Evolutionary conservation across 2,797 vertebrate species (phyloP).

Genomic region (Telmatherina bonti): DNA sequence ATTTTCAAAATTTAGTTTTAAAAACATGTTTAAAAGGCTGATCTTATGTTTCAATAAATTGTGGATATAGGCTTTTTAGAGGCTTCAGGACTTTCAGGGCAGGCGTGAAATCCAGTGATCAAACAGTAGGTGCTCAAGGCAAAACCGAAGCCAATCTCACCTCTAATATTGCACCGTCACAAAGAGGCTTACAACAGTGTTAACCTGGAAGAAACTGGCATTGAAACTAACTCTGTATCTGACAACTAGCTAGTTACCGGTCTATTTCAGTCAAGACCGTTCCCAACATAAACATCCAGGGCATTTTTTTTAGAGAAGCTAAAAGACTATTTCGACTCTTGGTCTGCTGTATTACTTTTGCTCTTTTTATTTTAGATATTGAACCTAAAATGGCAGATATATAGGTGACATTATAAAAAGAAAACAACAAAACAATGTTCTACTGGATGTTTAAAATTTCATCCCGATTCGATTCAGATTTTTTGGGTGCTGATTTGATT

Average conservation of each 20-base stretch:
- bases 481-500: too few relatives aligned
- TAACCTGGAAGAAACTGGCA: background rate
- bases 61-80: too few relatives aligned
- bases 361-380: background rate
- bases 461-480: too few relatives aligned
- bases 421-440: too few relatives aligned
- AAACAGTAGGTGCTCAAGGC: background rate
- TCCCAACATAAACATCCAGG: background rate
- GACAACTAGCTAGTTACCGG: background rate
- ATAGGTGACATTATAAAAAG: background rate
- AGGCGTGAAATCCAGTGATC: background rate
- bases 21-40: too few relatives aligned
- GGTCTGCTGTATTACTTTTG: too few relatives aligned
- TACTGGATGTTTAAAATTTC: background rate
- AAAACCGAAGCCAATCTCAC: background rate
- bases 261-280: background rate
- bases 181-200: background rate
- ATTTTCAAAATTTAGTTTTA: background rate
- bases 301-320: background rate
- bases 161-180: background rate
- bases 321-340: too few relatives aligned
- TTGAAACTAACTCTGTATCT: background rate
- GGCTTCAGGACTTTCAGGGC: background rate
- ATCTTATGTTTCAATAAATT: too few relatives aligned
- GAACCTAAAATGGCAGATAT: background rate